Conservation (phyloP, 2,113 vertebrate genomes). For the cat (Felis catus) region F.catus_Fca126_mat1.0 CM031421.1:15535001-15535500, state of each 20-base stretch:
- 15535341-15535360: background rate
- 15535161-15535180: background rate
- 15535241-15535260: background rate
- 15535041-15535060: background rate
- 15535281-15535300: no score
- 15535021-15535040: background rate
- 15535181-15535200: background rate
- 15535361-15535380: background rate
- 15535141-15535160: background rate
- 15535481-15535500: conserved; percentile 10
- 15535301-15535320: background rate
- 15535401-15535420: background rate
- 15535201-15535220: background rate
- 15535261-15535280: background rate
- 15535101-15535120: background rate
- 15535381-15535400: background rate
- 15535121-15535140: no score
- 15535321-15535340: background rate
- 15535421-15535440: background rate
- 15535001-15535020: background rate
- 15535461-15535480: background rate
- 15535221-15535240: background rate
- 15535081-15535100: background rate
- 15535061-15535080: rapidly evolving
- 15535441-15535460: background rate